Base-by-base conservation (phyloP, 2,888 invertebrate genomes). In the Hydraecia micacea region DNA sequence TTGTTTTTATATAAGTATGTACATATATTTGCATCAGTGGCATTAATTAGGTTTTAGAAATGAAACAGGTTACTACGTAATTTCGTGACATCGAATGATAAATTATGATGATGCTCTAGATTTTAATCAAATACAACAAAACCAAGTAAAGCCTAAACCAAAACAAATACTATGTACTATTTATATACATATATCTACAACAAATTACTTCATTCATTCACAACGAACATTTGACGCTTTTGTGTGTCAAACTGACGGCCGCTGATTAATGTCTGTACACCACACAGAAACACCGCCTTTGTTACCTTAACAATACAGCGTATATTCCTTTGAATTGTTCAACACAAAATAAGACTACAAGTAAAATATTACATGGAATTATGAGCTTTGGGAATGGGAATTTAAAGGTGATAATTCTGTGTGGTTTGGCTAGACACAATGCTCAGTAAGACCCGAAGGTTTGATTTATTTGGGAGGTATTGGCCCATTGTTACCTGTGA, bases 401-500 rank as follows among this genome's bases (percentile, higher is more conserved):
- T 63, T 80, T 85, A 87, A 74, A 85, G 84, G 75, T 84, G 75
- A 80, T 87, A 87, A 84, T 85, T 84, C 80, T 73, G 73, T 87
- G 85, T 75, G 49, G 71, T 85, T 74, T 68, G 73, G 58, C 18
- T 52, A 67, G 75, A 75, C 65, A 88, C 85, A 88, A 84, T 89
- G 75, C 82, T 84, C 81, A 81, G 84, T 88, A 76, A 85, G 81
- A 88, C 66, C 83, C 79, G 76, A 78, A 83, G 90, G 84, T 87
- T 89, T 90, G 89, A 89, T 89, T 89, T 89, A 89, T 89, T 89
- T 89, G 77, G 71, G 69, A 80, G 86, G 88, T 87, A 89, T 90
- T 81, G 87, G 82, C 52, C 87, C 84, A 85, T 90, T 89, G 89
- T 89, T 89, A 85, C 81, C 89, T 82, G 84, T 86, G 86, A 89